phyloP scores from a whole-genome alignment of 1,140 invertebrate species.

The Solenopsis invicta region DNA sequence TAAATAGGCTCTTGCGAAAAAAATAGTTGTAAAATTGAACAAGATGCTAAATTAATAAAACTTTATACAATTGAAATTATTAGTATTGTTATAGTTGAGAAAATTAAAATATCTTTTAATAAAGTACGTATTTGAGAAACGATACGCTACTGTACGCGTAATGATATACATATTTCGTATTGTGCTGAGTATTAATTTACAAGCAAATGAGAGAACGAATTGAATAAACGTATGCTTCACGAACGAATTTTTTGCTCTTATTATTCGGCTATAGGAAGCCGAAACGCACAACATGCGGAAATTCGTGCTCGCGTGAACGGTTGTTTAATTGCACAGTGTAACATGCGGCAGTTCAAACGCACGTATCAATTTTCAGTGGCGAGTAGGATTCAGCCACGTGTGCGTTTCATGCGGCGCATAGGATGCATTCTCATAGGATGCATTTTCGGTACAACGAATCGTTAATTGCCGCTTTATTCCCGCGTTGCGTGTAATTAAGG shows the following conservation, averaged over 20 bases:
- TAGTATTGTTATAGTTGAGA: neutral
- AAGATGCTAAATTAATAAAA: neutral
- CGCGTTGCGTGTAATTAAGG: constrained; percentile 78
- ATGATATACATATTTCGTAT: neutral
- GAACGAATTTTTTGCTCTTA: constrained; percentile 17
- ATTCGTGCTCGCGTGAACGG: constrained; percentile 20
- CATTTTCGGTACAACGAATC: constrained; percentile 67
- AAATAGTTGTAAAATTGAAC: neutral
- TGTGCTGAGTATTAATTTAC: neutral
- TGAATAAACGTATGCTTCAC: neutral
- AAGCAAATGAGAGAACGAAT: neutral
- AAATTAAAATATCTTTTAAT: neutral
- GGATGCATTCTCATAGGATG: constrained; percentile 62
- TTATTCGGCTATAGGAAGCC: neutral
- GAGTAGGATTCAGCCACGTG: constrained; percentile 24
- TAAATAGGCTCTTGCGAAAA: neutral
- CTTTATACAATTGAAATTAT: neutral
- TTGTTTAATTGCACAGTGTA: constrained; percentile 48
- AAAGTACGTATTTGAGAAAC: neutral
- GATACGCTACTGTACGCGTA: neutral
- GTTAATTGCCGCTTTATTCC: constrained; percentile 78
- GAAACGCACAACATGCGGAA: constrained; percentile 41
- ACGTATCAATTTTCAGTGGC: constrained; percentile 46
- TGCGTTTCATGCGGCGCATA: constrained; percentile 64
- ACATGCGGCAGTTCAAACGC: constrained; percentile 34